Conservation (phyloP, 2,113 vertebrate species). For the Myodes glareolus region DNA sequence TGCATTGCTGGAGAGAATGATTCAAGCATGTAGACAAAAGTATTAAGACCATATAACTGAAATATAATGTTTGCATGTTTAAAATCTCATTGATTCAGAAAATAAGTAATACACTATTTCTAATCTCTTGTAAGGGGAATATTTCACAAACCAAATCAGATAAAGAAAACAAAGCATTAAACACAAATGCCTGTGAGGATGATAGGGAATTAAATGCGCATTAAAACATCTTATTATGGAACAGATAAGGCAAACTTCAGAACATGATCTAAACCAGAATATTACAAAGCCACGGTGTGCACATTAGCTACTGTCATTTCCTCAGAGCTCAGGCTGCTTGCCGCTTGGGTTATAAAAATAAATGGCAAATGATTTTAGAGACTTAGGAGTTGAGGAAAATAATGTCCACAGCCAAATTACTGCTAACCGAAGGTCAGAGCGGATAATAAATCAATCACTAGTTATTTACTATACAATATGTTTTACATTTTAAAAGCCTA, state of each 20-base stretch:
- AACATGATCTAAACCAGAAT: slow-evolving; percentile 37
- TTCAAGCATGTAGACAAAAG: slow-evolving; percentile 75
- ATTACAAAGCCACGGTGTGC: background rate
- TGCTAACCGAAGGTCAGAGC: slow-evolving; percentile 36
- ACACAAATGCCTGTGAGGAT: slow-evolving; percentile 54
- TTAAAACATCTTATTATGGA: slow-evolving; percentile 49
- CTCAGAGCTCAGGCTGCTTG: background rate
- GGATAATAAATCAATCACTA: slow-evolving; percentile 39
- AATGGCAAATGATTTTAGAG: slow-evolving; percentile 41
- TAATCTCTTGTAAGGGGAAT: slow-evolving; percentile 59
- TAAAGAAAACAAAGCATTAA: slow-evolving; percentile 71
- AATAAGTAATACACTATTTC: slow-evolving; percentile 73
- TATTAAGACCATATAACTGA: slow-evolving; percentile 75
- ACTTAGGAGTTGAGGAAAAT: slow-evolving; percentile 29
- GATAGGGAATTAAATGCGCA: slow-evolving; percentile 57
- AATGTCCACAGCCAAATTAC: slow-evolving; percentile 36
- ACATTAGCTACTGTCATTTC: slow-evolving; percentile 54
- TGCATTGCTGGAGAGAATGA: slow-evolving; percentile 77
- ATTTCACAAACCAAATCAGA: slow-evolving; percentile 74
- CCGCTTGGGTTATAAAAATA: slow-evolving; percentile 49
- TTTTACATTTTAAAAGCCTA: slow-evolving; percentile 42
- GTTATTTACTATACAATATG: background rate
- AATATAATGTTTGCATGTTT: slow-evolving; percentile 77
- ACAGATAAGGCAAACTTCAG: slow-evolving; percentile 5
- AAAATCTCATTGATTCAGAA: slow-evolving; percentile 76